phyloP scores from a whole-genome alignment of 1,140 invertebrate genomes.

The Nixonia krombeini region DNA sequence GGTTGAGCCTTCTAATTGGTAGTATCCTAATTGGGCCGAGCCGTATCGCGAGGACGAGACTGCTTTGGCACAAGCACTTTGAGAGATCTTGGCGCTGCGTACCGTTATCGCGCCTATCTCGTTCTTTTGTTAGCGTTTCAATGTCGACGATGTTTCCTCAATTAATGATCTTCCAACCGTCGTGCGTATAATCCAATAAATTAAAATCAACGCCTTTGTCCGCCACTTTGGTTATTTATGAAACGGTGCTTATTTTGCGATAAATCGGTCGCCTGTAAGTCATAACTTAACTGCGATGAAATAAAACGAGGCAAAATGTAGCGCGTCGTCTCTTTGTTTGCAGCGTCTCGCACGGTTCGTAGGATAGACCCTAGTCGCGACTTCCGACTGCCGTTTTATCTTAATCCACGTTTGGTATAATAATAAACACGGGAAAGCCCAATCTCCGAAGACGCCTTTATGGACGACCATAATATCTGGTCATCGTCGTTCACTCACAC shows the following conservation, averaged over 20 bases:
- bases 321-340: conserved; percentile 19
- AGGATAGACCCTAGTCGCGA: conserved; percentile 34
- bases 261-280: too few species aligned
- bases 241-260: too few species aligned
- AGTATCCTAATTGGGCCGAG: conserved; percentile 58
- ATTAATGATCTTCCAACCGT: too few species aligned
- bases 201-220: neutral
- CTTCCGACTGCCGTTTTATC: conserved; percentile 64
- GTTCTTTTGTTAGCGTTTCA: conserved; percentile 38
- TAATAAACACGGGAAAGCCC: conserved; percentile 63
- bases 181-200: too few species aligned
- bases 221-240: too few species aligned
- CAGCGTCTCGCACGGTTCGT: conserved; percentile 11
- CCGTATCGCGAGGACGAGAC: conserved; percentile 18
- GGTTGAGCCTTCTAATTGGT: conserved; percentile 55
- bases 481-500: conserved; percentile 41
- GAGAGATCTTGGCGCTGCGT: conserved; percentile 17
- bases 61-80: conserved; percentile 24
- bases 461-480: conserved; percentile 62
- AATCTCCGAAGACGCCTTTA: conserved; percentile 65
- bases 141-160: conserved; percentile 7
- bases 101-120: conserved; percentile 2
- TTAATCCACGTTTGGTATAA: conserved; percentile 61
- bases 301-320: neutral
- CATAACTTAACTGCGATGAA: neutral